Base-by-base conservation (phyloP, 2,113 vertebrate genomes). In the Phrynocephalus versicolor region DNA sequence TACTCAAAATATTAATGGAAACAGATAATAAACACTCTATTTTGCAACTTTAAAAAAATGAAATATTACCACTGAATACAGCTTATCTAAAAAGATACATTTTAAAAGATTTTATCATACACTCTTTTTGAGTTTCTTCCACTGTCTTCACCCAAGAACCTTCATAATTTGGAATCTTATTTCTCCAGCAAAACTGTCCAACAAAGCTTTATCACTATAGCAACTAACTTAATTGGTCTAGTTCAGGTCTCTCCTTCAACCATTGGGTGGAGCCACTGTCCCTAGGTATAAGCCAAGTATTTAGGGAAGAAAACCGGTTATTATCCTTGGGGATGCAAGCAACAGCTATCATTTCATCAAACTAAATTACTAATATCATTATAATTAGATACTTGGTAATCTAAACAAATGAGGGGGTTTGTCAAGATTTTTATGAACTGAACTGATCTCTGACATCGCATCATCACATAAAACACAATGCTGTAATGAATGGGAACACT, bases 191-290 rank as follows among this genome's bases (percentile, higher is more conserved):
- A 92, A 89, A 83, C 88, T 86, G 70, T 25, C 78, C 41, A 39
- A 85, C 64, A 90, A 85, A 91, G 64, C 88, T 93, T 90, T 87
- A 93, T 96, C 92, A 91, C 95, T 94, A 96, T 95, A 94, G 95
- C 95, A 96, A 96, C 95, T 89, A 92, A 91, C 76, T 39, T 94
- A 94, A 95, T 94, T 94, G 94, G 91, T 93, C 92, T 91, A 94
- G 91, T 95, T 95, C 94, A 96, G 89, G 92, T 93, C 94, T 89
- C 92, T 91, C 85, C 81, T 97, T 96, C 94, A 94, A 96, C 98
- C 98, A 98, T 97, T 94, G 94, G 98, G 97, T 98, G 97, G 97
- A 97, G 97, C 97, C 95, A 96, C 95, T 94, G 96, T 93, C 95
- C 96, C 93, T 95, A 93, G 92, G 92, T 94, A 96, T 94, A 94